Evolutionary conservation across 1,140 invertebrate species (phyloP), one percentile per base, ranked within the genome.

Genomic region (Cydia strobilella): DNA sequence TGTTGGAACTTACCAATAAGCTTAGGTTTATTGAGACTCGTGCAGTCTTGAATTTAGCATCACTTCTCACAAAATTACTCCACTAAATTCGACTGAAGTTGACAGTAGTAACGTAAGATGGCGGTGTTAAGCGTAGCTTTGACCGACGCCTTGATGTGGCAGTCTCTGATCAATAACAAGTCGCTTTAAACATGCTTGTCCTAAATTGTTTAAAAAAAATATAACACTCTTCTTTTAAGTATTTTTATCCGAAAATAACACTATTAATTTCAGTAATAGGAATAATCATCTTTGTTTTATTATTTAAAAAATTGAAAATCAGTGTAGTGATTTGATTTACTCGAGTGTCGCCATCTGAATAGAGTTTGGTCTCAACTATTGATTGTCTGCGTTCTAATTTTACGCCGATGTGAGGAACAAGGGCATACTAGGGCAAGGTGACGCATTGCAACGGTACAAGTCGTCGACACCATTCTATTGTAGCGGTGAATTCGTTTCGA

Each of bases 101-200:
- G 89, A 87, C 85, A 89, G 75, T 75, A 76, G 20, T 75, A 71
- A 84, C 88, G 88, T 81, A 91, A 92, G 90, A 92, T 92, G 90
- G 90, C 90, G 89, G 87, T 89, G 83, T 87, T 83, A 45, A 45
- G 45, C 65, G 69, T 18, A 31, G 15, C 23, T 65, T 74, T 4
- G 1, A 74, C 27, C 59, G 73, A 62, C 48, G 48, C 48, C 13
- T 74, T 27, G 13, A 69, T 35, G 65, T 69, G 27, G 31, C 65
- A 18, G 13, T n/a, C 4, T 20, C 2, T 5, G 27, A 27, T 69
- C 65, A 69, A 69, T 39, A 18, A 69, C 65, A 69, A 59, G 6
- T 9, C 54, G n/a, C 27, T 9, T 69, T 69, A 18, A 18, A 20
- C 42, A 39, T n/a, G 20, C 10, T 12, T 18, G n/a, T 10, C 65